Evolutionary conservation across 2,888 invertebrate species (phyloP), one percentile per base, ranked within the genome.

Genomic region (Aleiodes leptofemur): DNA sequence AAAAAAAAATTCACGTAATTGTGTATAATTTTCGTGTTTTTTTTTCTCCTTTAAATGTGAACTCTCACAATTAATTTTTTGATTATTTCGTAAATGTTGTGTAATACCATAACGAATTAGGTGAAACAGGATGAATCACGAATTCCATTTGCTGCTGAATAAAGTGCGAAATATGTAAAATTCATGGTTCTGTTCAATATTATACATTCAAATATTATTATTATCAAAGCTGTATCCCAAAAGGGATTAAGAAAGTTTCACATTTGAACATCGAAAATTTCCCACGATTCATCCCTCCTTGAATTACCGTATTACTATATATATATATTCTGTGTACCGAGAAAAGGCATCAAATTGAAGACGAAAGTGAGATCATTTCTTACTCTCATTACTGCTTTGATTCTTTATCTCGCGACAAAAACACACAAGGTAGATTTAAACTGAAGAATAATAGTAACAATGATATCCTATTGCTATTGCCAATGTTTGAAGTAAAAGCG

Each of bases 291-390:
- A 55, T 61, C 53, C 64, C 48, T 23, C 48, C 23, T 48, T 34
- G 11, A 43, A 38, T 59, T 9, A 43, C 43, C 43, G 11, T 43
- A 11, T 43, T 3, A 9, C 11, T 11, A 7, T 43, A 43, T 8
- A 43, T n/a, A n/a, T n/a, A n/a, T n/a, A n/a, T n/a, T n/a, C 43
- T 9, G 8, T 23, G 23, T 23, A 23, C 23, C 23, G 11, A 43
- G 43, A 43, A 23, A 23, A 23, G 23, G 43, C 8, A 7, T 43
- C 43, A 43, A 43, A 43, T 43, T 74, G 74, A 74, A 74, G 74
- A 74, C 70, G 74, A 74, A 56, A 74, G 74, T 74, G 70, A 74
- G 74, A 64, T 74, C 70, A 69, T 74, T 74, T 64, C 70, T 74
- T 74, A 64, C 75, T 68, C 66, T 72, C 55, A 69, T 72, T 57